Base-by-base conservation (phyloP, 2,797 vertebrate genomes). In the Lycodopsis pacificus region DNA sequence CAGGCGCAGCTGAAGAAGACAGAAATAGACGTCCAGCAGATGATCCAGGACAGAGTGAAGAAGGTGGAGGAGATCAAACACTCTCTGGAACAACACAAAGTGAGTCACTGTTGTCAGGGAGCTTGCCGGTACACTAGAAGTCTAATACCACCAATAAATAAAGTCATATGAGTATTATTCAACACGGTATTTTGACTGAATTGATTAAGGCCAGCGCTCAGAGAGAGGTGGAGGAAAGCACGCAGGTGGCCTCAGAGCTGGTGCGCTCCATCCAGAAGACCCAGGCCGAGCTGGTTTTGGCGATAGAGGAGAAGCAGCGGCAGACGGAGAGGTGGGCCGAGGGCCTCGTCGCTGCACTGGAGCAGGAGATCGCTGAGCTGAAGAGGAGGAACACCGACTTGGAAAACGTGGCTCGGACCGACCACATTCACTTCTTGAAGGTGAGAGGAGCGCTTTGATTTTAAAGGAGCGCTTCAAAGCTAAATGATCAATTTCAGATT, bases 391-490 rank as follows among this genome's bases (percentile, higher is more conserved):
- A 93, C 12, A n/a, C 78, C 0, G 93, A 95, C 34, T 63, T 96
- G 75, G 93, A 94, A 40, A 89, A 91, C 11, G 88, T 95, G 30
- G 89, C 91, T 30, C 91, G 88, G 27, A 92, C 93, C 0, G 95
- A 96, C 86, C 95, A 96, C 85, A 95, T 96, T 58, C 87, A 95
- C 83, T 95, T 96, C 82, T 79, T 96, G 34, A 95, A 95, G 93
- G 95, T 94, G 15, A 69, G 32, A 22, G 54, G 54, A 51, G 10
- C 0, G 19, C 10, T 9, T 25, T 19, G 40, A 1, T 9, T 17
- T 65, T 11, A 30, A 46, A 25, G 22, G 32, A 2, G 34, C 27
- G 2, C 27, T 27, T 27, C 3, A 27, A 27, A 27, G 27, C 27
- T 27, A 27, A 27, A 27, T 27, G 0, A 27, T 34, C 34, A 34